Base-by-base conservation (phyloP, 1,140 invertebrate species). In the Anthonomus grandis region DNA sequence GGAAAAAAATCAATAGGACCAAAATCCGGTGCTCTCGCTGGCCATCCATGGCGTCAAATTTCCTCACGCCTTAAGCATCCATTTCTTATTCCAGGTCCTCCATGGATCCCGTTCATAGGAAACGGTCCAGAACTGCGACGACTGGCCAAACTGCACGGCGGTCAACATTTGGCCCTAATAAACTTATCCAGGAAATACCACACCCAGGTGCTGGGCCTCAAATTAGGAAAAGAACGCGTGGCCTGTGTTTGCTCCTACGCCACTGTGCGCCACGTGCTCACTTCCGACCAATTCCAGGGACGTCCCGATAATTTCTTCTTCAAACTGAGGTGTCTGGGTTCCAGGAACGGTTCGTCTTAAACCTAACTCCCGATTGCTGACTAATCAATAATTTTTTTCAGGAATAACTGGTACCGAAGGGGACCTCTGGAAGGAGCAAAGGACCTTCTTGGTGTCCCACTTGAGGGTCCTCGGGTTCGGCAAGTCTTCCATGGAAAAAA, bases 231-330 rank as follows among this genome's bases (percentile, higher is more conserved):
- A 8, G 73, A 81, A 34, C 73, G 79, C 21, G 65, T 87, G 0
- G 80, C 88, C 1, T 65, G 84, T 4, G 76, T 87, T 0, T 83
- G 79, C n/a, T 80, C 82, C 0, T 75, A 78, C 54, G 76, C 83
- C 34, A 69, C 79, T 1, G 80, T 86, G 0, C 83, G 78, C 57
- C 80, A 86, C 62, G 78, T 82, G 5, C 72, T 83, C 1, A 71
- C 73, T 1, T 77, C 73, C 27, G 82, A 86, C 5, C 82, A 85
- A 37, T 86, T 89, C 52, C 80, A 84, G 37, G 85, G 82, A 3
- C 76, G 87, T 53, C 87, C 87, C 0, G 78, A 84, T 67, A 84
- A 85, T 44, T 85, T 85, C 60, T 82, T 86, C 64, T 85, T 84
- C 56, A 71, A 76, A 24, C 70, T 85, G 17, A 73, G 86, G 57